phyloP scores from a whole-genome alignment of 2,888 invertebrate species.

The Ametastegia equiseti region DNA sequence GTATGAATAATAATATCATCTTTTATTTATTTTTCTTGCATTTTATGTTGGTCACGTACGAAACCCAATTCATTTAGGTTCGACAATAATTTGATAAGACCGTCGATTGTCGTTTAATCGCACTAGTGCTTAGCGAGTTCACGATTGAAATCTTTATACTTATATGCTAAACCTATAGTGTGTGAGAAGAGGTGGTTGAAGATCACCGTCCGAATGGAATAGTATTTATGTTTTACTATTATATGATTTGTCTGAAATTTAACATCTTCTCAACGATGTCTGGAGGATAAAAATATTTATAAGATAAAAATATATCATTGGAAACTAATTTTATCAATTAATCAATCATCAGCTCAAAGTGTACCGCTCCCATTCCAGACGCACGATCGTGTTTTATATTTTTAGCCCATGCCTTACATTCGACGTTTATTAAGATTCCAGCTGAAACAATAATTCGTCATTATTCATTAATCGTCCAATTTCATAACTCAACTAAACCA shows the following conservation, averaged over 20 bases:
- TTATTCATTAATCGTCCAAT: neutral
- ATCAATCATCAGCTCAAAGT: slow-evolving; percentile 84
- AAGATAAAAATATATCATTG: neutral
- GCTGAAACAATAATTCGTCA: slow-evolving; percentile 73
- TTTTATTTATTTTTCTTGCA: neutral
- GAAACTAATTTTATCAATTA: slow-evolving; percentile 54
- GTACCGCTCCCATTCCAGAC: slow-evolving; percentile 84
- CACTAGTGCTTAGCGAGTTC: slow-evolving; percentile 1
- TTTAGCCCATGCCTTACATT: slow-evolving; percentile 85
- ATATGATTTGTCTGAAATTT: neutral
- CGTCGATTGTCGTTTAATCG: neutral
- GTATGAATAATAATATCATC: neutral
- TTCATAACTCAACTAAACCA: slow-evolving; percentile 43
- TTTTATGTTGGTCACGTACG: neutral
- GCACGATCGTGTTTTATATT: slow-evolving; percentile 84
- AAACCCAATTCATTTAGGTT: neutral
- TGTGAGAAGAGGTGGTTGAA: neutral
- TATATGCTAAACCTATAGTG: neutral
- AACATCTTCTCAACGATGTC: neutral
- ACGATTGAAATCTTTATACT: neutral
- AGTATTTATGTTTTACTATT: neutral
- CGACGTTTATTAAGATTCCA: slow-evolving; percentile 82
- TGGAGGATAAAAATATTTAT: neutral
- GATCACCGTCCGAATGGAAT: neutral
- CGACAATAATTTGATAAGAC: neutral